Base-by-base conservation (phyloP, 1,140 invertebrate genomes). In the Condylostylus longicornis region DNA sequence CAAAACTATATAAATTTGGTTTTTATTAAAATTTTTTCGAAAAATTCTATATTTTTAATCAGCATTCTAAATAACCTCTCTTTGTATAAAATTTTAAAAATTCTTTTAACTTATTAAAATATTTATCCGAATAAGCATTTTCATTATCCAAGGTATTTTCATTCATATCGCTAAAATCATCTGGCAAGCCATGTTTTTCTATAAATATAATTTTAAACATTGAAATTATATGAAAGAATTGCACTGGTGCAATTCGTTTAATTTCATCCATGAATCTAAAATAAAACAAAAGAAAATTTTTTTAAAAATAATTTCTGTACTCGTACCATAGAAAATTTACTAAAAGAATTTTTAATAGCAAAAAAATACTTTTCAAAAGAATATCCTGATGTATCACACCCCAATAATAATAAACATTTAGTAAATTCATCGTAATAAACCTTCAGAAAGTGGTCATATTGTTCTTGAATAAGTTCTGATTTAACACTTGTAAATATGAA, bases 401-500 rank as follows among this genome's bases (percentile, higher is more conserved):
- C 5, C 0, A 62, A 58, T 12, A 48, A 41, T 12, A 33, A 40
- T 27, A 53, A 61, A 13, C 41, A 50, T 14, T 49, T 35, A 3
- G 71, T 43, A 7, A 74, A 65, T 3, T 46, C 59, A 0, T 68
- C 48, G 37, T 71, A 65, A 48, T 75, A 75, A 0, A 67, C 40
- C 40, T 62, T 47, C 2, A 72, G 39, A 3, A 74, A 53, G 10
- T 63, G 51, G 12, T 71, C 53, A 17, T 61, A 54, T 37, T 68
- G 43, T n/a, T 64, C 42, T 0, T 63, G 55, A 2, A 64, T 41
- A 0, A 69, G 50, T 0, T 54, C 42, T 6, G 53, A 47, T 8
- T 60, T 46, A 6, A 72, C 51, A 38, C 71, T 74, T 1, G 66
- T 68, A 13, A 67, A 64, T 2, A 77, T 39, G 32, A 74, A 67